Base-by-base conservation (phyloP, 2,888 invertebrate genomes). In the Saturnia japonica region DNA sequence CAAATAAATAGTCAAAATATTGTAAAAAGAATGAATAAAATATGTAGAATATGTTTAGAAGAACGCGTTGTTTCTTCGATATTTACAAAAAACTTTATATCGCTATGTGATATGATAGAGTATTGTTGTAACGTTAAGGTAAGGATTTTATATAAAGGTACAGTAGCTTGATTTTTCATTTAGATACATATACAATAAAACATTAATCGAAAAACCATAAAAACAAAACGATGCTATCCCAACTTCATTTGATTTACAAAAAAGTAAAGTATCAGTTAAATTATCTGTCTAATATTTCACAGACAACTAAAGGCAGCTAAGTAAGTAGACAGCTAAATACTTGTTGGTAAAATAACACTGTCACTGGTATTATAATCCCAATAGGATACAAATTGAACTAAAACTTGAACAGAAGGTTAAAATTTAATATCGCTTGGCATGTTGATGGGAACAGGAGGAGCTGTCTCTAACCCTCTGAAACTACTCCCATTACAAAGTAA, bases 11-110 rank as follows among this genome's bases (percentile, higher is more conserved):
- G n/a, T n/a, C n/a, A n/a, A n/a, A n/a, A n/a, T 25, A 25, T 9
- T 22, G 9, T 8, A n/a, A 64, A 64, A 64, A n/a, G n/a, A 67
- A 94, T 94, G 93, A 90, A 93, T 80, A 93, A 93, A 90, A 94
- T 95, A 72, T 95, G 95, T 82, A 89, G 95, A 73, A 94, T 95
- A 75, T 95, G 95, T 77, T 83, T 95, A 69, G 95, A 95, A 80
- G 95, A 95, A 87, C 95, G 95, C 1, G 91, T 92, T 11, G 88
- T 95, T 8, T 95, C 95, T 2, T 95, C 95, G 16, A 93, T 95
- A 74, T 95, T 95, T 78, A 94, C 94, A 14, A 95, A 94, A 72
- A 95, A 95, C 77, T 95, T 94, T 77, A 90, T 95, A 84, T 94
- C 95, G 74, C 85, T 95, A 28, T 91, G 94, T 68, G 95, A 95